phyloP scores from a whole-genome alignment of 2,888 invertebrate species.

The Orthonychiurus folsomi region DNA sequence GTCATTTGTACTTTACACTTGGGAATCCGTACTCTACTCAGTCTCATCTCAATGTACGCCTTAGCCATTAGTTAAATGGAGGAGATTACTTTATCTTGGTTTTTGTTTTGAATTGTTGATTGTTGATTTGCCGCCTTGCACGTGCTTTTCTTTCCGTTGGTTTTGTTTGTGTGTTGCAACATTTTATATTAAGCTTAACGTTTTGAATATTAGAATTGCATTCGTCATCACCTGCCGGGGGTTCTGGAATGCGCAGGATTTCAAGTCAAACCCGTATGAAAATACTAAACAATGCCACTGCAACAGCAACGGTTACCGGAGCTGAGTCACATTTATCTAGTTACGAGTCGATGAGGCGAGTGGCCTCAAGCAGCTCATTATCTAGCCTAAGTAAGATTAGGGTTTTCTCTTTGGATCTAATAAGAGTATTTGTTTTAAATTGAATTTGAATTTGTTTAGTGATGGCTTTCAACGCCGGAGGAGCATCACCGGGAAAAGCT shows the following conservation, averaged over 20 bases:
- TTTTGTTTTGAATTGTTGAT: too few species aligned
- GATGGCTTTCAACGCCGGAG: constrained; percentile 22
- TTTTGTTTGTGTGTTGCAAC: neutral
- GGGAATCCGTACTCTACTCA: too few species aligned
- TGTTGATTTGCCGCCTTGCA: too few species aligned
- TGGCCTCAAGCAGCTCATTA: constrained; percentile 62
- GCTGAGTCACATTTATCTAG: constrained; percentile 32
- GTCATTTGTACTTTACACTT: too few species aligned
- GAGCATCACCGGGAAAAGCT: constrained; percentile 26
- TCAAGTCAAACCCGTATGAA: constrained; percentile 47
- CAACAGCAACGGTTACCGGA: constrained; percentile 42
- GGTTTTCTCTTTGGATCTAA: neutral
- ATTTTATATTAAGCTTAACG: neutral
- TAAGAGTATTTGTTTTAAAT: neutral
- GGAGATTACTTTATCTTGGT: too few species aligned
- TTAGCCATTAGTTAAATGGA: too few species aligned
- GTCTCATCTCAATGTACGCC: too few species aligned
- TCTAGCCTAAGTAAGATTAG: constrained; percentile 51
- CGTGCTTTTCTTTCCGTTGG: too few species aligned
- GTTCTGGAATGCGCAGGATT: constrained; percentile 40
- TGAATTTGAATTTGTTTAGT: constrained; percentile 13
- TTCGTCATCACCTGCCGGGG: constrained; percentile 28
- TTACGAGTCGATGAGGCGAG: constrained; percentile 50
- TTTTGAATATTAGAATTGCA: constrained; percentile 19
- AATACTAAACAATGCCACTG: constrained; percentile 43